Evolutionary conservation across 2,888 invertebrate genomes (phyloP).

Genomic region (Philhelius pedissequus): DNA sequence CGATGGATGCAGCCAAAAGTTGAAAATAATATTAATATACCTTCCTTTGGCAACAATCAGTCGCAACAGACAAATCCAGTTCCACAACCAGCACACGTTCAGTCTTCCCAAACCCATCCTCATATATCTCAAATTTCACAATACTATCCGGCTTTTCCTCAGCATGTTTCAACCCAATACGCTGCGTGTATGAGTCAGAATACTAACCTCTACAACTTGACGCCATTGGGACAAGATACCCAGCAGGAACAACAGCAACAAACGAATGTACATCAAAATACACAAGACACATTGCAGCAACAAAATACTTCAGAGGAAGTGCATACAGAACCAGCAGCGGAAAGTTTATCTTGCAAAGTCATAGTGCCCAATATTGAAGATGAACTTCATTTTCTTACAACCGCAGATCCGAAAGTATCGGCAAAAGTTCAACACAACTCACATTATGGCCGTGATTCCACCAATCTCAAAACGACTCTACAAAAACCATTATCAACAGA

Average conservation of each 20-base stretch:
- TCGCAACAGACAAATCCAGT: conserved; percentile 83
- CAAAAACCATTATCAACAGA: conserved; percentile 7
- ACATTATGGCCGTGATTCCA: conserved; percentile 57
- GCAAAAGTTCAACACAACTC: conserved; percentile 75
- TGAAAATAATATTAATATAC: conserved; percentile 73
- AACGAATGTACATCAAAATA: conserved; percentile 70
- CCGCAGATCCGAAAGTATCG: conserved; percentile 72
- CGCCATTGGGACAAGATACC: conserved; percentile 61
- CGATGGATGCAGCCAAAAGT: conserved; percentile 85
- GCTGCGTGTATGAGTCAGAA: conserved; percentile 77
- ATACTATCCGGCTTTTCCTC: conserved; percentile 77
- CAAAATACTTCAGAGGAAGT: conserved; percentile 48
- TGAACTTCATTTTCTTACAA: conserved; percentile 89
- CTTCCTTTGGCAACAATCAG: conserved; percentile 52
- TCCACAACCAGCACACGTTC: conserved; percentile 86
- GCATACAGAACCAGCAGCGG: conserved; percentile 76
- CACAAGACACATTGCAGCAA: conserved; percentile 70
- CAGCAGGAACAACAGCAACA: conserved; percentile 73
- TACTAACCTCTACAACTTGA: conserved; percentile 57
- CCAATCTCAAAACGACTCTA: background rate
- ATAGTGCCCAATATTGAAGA: conserved; percentile 94
- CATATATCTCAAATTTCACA: conserved; percentile 82
- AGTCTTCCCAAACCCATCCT: conserved; percentile 86
- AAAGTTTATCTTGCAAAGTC: conserved; percentile 88
- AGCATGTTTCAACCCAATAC: conserved; percentile 77